Evolutionary conservation across 2,797 vertebrate species (phyloP).

Genomic region (Ceryle rudis): DNA sequence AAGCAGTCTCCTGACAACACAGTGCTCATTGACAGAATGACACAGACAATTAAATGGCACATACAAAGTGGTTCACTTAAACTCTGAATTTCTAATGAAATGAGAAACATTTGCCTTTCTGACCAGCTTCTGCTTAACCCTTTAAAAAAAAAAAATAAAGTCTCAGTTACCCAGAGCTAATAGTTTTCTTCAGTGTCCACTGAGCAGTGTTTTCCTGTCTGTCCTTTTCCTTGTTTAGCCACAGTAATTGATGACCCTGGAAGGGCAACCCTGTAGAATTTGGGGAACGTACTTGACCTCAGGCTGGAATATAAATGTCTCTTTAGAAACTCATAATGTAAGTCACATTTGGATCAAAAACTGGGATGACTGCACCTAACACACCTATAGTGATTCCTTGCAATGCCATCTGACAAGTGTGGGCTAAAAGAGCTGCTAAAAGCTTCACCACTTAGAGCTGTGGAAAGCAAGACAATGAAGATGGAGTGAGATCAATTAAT

Average conservation of each 20-base stretch:
- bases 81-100: constrained; percentile 6
- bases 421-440: not conserved
- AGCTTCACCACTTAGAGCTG: not conserved
- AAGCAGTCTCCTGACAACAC: not conserved
- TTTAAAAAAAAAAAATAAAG: not conserved
- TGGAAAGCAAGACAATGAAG: not conserved
- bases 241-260: not conserved
- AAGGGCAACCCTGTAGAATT: not conserved
- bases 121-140: not conserved
- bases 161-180: not conserved
- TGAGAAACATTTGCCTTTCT: not conserved
- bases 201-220: not conserved
- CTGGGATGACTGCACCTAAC: not conserved
- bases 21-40: not conserved
- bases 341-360: not conserved
- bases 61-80: constrained; percentile 4
- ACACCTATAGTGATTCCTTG: not conserved
- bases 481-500: not conserved
- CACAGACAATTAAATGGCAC: not conserved
- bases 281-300: not conserved
- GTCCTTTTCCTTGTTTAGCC: not conserved
- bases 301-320: not conserved
- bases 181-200: not conserved
- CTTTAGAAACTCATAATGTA: not conserved
- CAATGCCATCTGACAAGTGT: not conserved